phyloP scores from a whole-genome alignment of 2,888 invertebrate species.

The Atethmia centrago region DNA sequence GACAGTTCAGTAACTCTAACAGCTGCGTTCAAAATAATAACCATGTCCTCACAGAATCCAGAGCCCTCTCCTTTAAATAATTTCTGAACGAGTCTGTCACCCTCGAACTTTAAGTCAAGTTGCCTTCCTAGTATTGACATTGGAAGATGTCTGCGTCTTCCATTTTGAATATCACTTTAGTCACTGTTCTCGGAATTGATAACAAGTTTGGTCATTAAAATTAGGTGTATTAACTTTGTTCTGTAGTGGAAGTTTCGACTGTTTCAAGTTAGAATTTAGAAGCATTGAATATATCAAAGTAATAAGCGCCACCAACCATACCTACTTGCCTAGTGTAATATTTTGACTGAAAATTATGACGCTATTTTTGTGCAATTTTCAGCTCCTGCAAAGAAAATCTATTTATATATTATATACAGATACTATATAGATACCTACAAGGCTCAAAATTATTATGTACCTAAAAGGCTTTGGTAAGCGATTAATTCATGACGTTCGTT shows the following conservation, averaged over 20 bases:
- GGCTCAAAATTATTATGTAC: neutral
- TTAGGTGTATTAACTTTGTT: neutral
- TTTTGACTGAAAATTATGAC: neutral
- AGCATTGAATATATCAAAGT: neutral
- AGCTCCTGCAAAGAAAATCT: neutral
- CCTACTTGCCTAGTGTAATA: neutral
- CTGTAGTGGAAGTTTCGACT: neutral
- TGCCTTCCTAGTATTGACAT: constrained; percentile 20
- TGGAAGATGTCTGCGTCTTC: constrained; percentile 9
- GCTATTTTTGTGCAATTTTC: neutral
- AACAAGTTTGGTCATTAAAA: constrained; percentile 5
- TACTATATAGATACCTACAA: too few relatives aligned
- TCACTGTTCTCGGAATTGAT: constrained; percentile 7
- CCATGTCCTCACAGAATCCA: constrained; percentile 29
- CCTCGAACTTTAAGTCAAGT: constrained; percentile 43
- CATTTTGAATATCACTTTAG: constrained; percentile 20
- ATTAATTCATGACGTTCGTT: neutral
- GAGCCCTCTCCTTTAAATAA: constrained; percentile 54
- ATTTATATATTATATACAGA: neutral
- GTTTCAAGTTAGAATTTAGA: neutral
- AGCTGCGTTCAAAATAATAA: constrained; percentile 52
- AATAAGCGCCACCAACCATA: neutral
- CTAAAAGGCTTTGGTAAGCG: neutral
- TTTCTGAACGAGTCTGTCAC: constrained; percentile 50
- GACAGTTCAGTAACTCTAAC: constrained; percentile 35